Evolutionary conservation across 2,113 vertebrate species (phyloP).

Genomic region (Nesogale talazaci): DNA sequence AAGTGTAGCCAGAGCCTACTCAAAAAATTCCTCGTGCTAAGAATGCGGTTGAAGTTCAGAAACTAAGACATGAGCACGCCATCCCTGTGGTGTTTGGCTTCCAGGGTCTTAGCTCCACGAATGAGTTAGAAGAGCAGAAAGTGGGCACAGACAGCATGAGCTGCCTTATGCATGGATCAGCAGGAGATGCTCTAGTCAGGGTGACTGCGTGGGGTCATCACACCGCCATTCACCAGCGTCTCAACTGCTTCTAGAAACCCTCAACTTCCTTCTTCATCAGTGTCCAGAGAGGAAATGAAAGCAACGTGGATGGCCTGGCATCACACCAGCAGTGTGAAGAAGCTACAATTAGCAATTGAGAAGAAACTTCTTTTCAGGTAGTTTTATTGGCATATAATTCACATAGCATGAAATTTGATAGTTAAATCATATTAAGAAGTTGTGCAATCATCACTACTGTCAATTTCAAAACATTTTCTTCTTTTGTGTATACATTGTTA

Average conservation of each 20-base stretch:
- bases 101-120: conserved; percentile 90
- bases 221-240: conserved; percentile 79
- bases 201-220: conserved; percentile 49
- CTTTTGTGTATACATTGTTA: no score
- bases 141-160: conserved; percentile 71
- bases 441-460: no score
- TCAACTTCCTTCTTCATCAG: conserved; percentile 86
- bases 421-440: no score
- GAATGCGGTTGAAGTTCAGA: conserved; percentile 86
- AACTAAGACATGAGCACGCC: conserved; percentile 88
- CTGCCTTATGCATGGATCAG: conserved; percentile 90
- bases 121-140: conserved; percentile 83
- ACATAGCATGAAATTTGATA: no score
- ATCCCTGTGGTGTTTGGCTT: conserved; percentile 89
- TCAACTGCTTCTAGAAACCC: conserved; percentile 83
- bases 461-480: no score
- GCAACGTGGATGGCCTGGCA: conserved; percentile 91
- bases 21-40: no score
- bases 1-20: no score
- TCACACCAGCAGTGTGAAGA: conserved; percentile 93
- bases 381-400: no score
- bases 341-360: conserved; percentile 89
- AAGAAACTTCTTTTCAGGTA: conserved; percentile 74
- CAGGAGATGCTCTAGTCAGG: conserved; percentile 81
- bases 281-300: conserved; percentile 90